Base-by-base conservation (phyloP, 1,140 invertebrate species). In the Heliothis virescens region DNA sequence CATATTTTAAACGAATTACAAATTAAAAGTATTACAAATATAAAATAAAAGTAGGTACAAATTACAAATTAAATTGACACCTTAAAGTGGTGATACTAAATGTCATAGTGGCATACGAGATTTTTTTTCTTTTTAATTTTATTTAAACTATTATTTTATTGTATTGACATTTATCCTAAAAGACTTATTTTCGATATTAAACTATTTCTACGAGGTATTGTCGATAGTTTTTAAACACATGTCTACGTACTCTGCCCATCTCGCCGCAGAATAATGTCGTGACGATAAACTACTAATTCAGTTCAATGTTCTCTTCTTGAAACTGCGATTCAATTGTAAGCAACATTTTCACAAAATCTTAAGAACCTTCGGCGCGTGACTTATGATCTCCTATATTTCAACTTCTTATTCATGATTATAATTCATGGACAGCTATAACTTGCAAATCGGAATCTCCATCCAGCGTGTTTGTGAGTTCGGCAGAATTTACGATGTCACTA, bases 401-500 rank as follows among this genome's bases (percentile, higher is more conserved):
- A 79, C 75, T 76, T 79, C 62, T 80, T 82, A 82, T 83, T 62
- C 73, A 79, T 80, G 79, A 85, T 89, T 88, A 86, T 89, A 88
- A 90, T 90, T 93, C 88, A 88, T 83, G 83, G 78, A 85, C 83
- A 84, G 84, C 82, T 84, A 91, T 92, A 93, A 91, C 82, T 94
- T 87, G 81, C 71, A 86, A 90, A 89, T 91, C 84, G 85, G 87
- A 90, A 92, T 90, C 87, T 92, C 87, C 87, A 90, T 90, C 87
- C 81, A 83, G 85, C 85, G 85, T 90, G 89, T 91, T 92, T 91
- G 91, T 89, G 91, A 94, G 86, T 94, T 92, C 85, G 59, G 69
- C 75, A 86, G 86, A 91, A 94, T 94, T 94, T 94, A 94, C 87
- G 90, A 87, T 80, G 87, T 92, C 89, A 92, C 87, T 83, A 87